These are phyloP conservation scores for Drosophila neoperkinsi DNA, from an alignment of 2,888 invertebrate species.

Conservation along the genomic window DNA sequence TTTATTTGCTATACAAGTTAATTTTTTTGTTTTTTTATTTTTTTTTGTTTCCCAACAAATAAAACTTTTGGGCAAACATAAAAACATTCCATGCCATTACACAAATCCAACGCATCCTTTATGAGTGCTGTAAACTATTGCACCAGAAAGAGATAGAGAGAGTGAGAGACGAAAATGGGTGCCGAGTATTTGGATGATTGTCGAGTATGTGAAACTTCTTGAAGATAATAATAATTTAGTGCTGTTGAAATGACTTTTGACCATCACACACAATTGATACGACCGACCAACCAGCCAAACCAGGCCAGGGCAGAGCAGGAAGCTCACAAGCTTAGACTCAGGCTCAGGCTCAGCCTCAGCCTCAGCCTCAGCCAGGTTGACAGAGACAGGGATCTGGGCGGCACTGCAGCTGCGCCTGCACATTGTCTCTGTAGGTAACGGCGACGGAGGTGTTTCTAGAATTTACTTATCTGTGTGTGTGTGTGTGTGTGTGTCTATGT, in stretches of 20 bases:
- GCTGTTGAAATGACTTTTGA: conserved; percentile 86
- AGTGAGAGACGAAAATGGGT: background rate
- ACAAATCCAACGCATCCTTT: conserved; percentile 68
- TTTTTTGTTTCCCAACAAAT: conserved; percentile 5
- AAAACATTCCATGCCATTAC: conserved; percentile 78
- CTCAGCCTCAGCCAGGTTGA: conserved; percentile 3
- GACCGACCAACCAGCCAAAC: conserved; percentile 27
- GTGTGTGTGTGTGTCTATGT: conserved; percentile 5
- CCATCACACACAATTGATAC: conserved; percentile 86
- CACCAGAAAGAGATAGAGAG: background rate
- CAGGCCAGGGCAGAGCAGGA: conserved; percentile 4
- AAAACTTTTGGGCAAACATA: conserved; percentile 62
- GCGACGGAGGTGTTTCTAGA: conserved; percentile 34
- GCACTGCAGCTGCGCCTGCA: conserved; percentile 21
- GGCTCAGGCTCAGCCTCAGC: background rate
- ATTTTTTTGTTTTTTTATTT: conserved; percentile 1
- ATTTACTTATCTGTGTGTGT: conserved; percentile 4
- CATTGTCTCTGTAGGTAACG: conserved; percentile 20
- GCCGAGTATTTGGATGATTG: conserved; percentile 69
- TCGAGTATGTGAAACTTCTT: conserved; percentile 84
- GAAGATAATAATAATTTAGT: conserved; percentile 86
- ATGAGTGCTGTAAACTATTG: conserved; percentile 48
- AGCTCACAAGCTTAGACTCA: conserved; percentile 21
- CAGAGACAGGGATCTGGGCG: conserved; percentile 3
- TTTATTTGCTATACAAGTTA: conserved; percentile 18